A percentile compares a stretch with the other conserved stretches of the same genome.
Evolutionary conservation across 2,113 vertebrate genomes (phyloP).

Genomic region (Aegypius monachus): DNA sequence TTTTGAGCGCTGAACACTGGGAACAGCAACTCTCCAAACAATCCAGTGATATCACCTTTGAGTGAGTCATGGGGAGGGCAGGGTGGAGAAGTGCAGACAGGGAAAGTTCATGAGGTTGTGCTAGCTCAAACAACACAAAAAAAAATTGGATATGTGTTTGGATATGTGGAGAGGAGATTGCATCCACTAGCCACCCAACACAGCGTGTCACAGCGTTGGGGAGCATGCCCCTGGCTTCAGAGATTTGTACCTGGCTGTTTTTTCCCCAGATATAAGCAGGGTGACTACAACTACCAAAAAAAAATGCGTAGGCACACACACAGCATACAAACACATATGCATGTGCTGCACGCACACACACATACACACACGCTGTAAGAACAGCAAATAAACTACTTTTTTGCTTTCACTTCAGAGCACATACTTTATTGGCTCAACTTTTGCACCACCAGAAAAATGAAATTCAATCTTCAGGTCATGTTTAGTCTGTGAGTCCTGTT

Average conservation of each 20-base stretch:
- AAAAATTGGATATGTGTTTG: background rate
- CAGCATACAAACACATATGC: too few species aligned
- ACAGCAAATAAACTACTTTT: background rate
- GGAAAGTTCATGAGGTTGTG: background rate
- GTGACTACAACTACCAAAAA: background rate
- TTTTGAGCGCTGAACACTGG: background rate
- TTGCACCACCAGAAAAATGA: background rate
- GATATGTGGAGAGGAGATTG: background rate
- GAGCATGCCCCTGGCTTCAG: background rate
- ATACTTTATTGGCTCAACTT: background rate
- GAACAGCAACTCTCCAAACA: background rate
- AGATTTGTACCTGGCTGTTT: background rate
- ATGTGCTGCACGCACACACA: too few species aligned
- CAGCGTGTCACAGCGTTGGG: background rate
- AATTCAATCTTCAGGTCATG: background rate
- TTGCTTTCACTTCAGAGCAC: background rate
- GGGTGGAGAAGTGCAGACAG: constrained; percentile 16
- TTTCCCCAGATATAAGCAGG: background rate
- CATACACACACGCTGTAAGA: background rate
- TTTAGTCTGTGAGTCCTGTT: background rate
- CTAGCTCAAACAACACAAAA: background rate
- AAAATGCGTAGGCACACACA: background rate
- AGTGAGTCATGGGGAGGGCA: constrained; percentile 44
- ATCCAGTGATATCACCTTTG: constrained; percentile 34
- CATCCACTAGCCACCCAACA: background rate